Percentiles rank a stretch among this genome's conserved stretches.
phyloP scores from a whole-genome alignment of 2,797 vertebrate genomes.

The Bovichtus diacanthus region DNA sequence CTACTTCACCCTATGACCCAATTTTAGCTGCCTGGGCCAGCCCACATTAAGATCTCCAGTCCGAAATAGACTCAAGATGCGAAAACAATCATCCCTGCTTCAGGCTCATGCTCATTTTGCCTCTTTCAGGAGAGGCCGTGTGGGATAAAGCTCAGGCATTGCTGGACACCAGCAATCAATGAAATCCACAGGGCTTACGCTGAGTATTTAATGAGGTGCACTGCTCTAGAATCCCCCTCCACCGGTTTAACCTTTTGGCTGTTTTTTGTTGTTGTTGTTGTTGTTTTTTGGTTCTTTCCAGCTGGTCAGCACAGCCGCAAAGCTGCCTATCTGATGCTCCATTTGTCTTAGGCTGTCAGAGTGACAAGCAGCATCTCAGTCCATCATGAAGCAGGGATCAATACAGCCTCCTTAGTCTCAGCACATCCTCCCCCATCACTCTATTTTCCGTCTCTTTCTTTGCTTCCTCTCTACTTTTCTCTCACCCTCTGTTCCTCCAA shows the following conservation, averaged over 20 bases:
- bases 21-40: slow-evolving; percentile 43
- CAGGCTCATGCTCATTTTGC: slow-evolving; percentile 40
- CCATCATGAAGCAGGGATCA: slow-evolving; percentile 70
- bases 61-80: slow-evolving; percentile 59
- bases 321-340: slow-evolving; percentile 52
- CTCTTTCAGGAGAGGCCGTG: slow-evolving; percentile 31
- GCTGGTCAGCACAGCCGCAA: slow-evolving; percentile 46
- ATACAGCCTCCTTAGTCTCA: slow-evolving; percentile 67
- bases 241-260: slow-evolving; percentile 59
- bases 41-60: slow-evolving; percentile 55
- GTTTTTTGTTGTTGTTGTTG: slow-evolving; percentile 37
- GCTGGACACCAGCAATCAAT: slow-evolving; percentile 79
- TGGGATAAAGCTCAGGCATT: slow-evolving; percentile 65
- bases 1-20: slow-evolving; percentile 70
- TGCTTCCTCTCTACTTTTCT: neutral
- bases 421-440: slow-evolving; percentile 57
- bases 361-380: slow-evolving; percentile 62
- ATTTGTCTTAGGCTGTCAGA: slow-evolving; percentile 71
- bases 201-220: slow-evolving; percentile 77
- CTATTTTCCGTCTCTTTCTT: slow-evolving; percentile 20
- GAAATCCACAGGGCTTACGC: slow-evolving; percentile 78
- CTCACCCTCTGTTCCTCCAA: neutral
- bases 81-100: slow-evolving; percentile 47
- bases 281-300: slow-evolving; percentile 40
- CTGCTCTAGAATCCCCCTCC: slow-evolving; percentile 50